Conservation (phyloP, 2,113 vertebrate species). For the Telmatochromis sp. region DNA sequence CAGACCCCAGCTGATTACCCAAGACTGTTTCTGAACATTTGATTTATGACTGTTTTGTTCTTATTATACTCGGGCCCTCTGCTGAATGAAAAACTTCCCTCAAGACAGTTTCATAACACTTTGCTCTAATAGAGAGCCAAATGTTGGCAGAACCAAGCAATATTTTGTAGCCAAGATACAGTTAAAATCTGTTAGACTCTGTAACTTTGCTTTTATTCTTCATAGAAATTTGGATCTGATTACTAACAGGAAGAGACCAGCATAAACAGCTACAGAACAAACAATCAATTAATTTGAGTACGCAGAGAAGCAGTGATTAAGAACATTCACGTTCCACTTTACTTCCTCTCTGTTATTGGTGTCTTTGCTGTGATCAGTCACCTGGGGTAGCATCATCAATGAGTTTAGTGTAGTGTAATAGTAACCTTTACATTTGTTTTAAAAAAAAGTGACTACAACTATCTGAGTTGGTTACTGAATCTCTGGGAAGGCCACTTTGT, state of each 20-base stretch:
- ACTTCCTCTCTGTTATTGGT: background rate
- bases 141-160: background rate
- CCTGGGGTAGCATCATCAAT: background rate
- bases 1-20: constrained; percentile 33
- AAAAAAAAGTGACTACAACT: background rate
- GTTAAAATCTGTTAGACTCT: background rate
- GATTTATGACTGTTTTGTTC: constrained; percentile 46
- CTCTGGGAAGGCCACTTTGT: background rate
- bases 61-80: background rate
- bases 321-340: background rate
- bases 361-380: background rate
- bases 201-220: background rate
- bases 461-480: background rate
- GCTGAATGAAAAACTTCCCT: background rate
- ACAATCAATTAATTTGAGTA: background rate
- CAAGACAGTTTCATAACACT: background rate
- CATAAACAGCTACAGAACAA: background rate
- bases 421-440: background rate
- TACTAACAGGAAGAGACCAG: background rate
- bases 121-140: background rate
- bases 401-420: background rate
- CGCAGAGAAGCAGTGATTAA: background rate
- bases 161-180: background rate
- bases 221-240: background rate
- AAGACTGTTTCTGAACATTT: constrained; percentile 12